Evolutionary conservation across 2,888 invertebrate genomes (phyloP), one percentile per base, ranked within the genome.

Genomic region (Drosophila siamana): DNA sequence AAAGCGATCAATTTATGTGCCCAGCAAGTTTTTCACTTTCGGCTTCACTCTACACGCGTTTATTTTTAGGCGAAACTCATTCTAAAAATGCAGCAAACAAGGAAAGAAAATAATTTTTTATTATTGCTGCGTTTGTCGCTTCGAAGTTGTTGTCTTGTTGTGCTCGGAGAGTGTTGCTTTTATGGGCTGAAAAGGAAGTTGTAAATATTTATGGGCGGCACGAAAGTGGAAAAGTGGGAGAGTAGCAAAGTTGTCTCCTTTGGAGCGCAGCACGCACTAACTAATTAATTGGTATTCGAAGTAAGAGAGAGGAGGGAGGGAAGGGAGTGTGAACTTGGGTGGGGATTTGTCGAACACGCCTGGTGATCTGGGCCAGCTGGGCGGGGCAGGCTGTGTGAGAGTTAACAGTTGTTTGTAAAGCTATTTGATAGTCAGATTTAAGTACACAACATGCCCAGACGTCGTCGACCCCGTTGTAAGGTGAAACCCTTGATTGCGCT

Each of bases 131-230:
- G 82, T 33, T 30, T 61, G 52, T 68, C 69, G 33, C 22, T 54
- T n/a, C 55, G 54, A 26, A 46, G 60, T 33, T 40, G 57, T 41
- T 36, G 38, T 22, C 46, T 3, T 11, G 24, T 11, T 55, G 47
- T 63, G 60, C 60, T 40, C n/a, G 40, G 8, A 9, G 40, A 52
- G 52, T 41, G 52, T 28, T 54, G 64, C 50, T 75, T 86, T 82
- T 64, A 84, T 71, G 85, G 76, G 50, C 80, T 50, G 57, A 75
- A 85, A 24, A 26, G 83, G 83, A 85, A 87, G 87, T 67, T 87
- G 83, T 83, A 77, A 83, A 81, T 79, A 79, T 86, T 81, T 81
- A 85, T 77, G 83, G 15, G 41, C 26, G 36, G 48, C 83, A 83
- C 77, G 19, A 80, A 80, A 82, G 61, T 51, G 55, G 60, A 56